Percentiles rank a stretch among this genome's conserved stretches.
Conservation (phyloP, 2,888 invertebrate genomes). For the Rhagium mordax region DNA sequence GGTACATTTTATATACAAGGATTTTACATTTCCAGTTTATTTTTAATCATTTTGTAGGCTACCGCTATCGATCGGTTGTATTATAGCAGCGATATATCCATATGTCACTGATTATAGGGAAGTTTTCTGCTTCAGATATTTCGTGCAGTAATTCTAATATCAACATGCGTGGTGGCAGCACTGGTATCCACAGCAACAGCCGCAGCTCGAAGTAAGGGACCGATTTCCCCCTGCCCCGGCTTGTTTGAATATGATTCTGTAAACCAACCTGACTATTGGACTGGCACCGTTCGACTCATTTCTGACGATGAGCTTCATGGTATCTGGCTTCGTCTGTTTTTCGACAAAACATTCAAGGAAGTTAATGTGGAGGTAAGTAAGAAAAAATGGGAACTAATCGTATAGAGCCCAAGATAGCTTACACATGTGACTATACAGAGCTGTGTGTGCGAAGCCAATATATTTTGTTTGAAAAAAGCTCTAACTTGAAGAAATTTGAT, state of each 20-base stretch:
- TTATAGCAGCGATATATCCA: too few relatives aligned
- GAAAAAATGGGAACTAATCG: neutral
- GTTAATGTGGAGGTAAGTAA: constrained; percentile 55
- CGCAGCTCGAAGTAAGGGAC: neutral
- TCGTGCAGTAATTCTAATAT: neutral
- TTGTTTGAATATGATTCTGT: constrained; percentile 56
- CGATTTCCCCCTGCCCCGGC: constrained; percentile 59
- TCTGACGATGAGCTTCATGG: constrained; percentile 58
- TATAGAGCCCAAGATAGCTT: too few relatives aligned
- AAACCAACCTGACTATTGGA: constrained; percentile 53
- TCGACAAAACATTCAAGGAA: constrained; percentile 50
- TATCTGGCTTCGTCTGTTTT: constrained; percentile 59
- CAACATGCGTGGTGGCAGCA: constrained; percentile 41
- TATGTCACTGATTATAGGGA: too few relatives aligned
- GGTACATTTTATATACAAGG: too few relatives aligned
- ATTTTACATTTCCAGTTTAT: too few relatives aligned
- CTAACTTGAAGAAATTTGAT: too few relatives aligned
- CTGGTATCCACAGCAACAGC: constrained; percentile 27
- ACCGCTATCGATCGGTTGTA: neutral
- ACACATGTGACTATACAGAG: too few relatives aligned
- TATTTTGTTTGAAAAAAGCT: too few relatives aligned
- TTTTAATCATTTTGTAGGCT: too few relatives aligned
- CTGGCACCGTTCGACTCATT: constrained; percentile 53
- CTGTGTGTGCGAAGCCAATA: too few relatives aligned
- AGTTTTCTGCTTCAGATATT: constrained; percentile 39